Percentiles rank a stretch among this genome's conserved stretches.
phyloP scores from a whole-genome alignment of 2,113 vertebrate genomes.

The Collichthys lucidus region DNA sequence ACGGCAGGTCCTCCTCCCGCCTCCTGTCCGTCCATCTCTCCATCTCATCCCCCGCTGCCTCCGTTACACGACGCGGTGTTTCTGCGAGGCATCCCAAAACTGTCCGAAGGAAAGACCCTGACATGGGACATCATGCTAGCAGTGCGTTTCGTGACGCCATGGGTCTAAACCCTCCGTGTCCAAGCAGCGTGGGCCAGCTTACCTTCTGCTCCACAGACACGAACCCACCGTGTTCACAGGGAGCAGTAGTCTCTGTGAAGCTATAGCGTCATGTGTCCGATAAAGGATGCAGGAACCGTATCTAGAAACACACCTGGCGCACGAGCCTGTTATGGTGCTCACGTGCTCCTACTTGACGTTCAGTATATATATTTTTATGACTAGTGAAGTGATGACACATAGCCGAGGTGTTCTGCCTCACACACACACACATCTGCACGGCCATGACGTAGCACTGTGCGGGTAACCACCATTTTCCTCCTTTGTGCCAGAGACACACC shows the following conservation, averaged over 20 bases:
- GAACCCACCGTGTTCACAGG: background rate
- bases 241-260: background rate
- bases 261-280: slow-evolving; percentile 4
- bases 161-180: background rate
- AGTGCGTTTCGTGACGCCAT: background rate
- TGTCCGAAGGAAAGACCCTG: background rate
- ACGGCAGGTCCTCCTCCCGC: no score
- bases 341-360: background rate
- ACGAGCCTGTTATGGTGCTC: background rate
- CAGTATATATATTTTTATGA: background rate
- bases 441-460: slow-evolving; percentile 31
- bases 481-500: background rate
- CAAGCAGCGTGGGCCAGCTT: background rate
- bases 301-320: background rate
- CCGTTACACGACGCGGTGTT: background rate
- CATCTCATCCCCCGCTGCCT: background rate
- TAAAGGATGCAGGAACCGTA: background rate
- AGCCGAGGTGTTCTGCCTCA: background rate
- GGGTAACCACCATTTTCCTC: slow-evolving; percentile 25
- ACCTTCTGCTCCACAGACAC: background rate
- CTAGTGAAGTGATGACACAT: background rate
- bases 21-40: background rate
- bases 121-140: background rate
- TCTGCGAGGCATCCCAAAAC: background rate
- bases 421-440: background rate